These are phyloP conservation scores for Diadema setosum DNA, from an alignment of 35 echinoderm and acorn worm genomes.

Conservation along the genomic window DNA sequence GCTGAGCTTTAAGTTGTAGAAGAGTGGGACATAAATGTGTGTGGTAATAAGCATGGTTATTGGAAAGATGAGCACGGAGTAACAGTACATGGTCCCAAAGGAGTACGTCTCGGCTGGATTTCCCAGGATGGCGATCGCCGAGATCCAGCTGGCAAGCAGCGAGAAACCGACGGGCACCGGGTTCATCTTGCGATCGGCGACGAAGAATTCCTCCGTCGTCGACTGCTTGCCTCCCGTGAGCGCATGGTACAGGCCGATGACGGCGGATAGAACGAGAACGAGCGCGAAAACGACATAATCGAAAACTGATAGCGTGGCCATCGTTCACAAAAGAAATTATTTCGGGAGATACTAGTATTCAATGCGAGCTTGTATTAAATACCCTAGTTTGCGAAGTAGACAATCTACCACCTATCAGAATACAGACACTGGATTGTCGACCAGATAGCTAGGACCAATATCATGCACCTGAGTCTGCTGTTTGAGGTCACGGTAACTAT, in stretches of 20 bases:
- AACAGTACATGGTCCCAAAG: slow-evolving; percentile 61
- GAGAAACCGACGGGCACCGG: slow-evolving; percentile 58
- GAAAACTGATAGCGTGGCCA: slow-evolving; percentile 7
- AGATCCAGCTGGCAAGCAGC: slow-evolving; percentile 48
- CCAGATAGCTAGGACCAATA: no score
- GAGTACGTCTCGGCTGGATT: slow-evolving; percentile 50
- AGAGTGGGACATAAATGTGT: slow-evolving; percentile 48
- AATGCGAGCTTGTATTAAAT: no score
- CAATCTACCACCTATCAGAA: no score
- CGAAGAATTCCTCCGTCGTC: slow-evolving; percentile 52
- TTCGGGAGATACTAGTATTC: no score
- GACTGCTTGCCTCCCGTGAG: slow-evolving; percentile 44
- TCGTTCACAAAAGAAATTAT: not conserved
- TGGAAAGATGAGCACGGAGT: slow-evolving; percentile 14
- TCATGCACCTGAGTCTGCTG: no score
- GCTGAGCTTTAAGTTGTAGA: slow-evolving; percentile 34
- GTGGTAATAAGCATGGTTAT: slow-evolving; percentile 31
- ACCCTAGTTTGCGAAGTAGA: no score
- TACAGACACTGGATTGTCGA: no score
- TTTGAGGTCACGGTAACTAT: no score
- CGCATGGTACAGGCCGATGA: slow-evolving; percentile 54
- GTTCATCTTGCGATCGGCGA: slow-evolving; percentile 53
- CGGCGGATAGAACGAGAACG: slow-evolving; percentile 33
- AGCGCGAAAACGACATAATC: slow-evolving; percentile 54
- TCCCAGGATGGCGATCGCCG: slow-evolving; percentile 57